phyloP scores from a whole-genome alignment of 2,888 invertebrate genomes.

The Calliopum simillimum region DNA sequence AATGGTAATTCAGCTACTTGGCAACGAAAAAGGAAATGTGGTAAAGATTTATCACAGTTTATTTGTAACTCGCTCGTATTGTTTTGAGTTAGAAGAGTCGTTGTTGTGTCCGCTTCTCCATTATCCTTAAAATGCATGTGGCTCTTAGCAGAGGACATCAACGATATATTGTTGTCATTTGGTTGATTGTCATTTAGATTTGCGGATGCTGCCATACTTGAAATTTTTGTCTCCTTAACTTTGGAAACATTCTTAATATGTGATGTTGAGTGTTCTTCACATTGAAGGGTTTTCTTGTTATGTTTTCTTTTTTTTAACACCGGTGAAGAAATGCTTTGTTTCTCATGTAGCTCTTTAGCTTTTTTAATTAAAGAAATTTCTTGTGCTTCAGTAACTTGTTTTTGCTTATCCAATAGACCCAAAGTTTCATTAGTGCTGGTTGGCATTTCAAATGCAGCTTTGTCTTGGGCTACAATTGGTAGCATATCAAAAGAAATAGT shows the following conservation, averaged over 20 bases:
- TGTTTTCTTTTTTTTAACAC: background rate
- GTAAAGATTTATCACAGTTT: background rate
- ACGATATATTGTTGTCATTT: too few species aligned
- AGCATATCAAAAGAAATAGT: background rate
- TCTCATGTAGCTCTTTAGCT: background rate
- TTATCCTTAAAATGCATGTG: too few species aligned
- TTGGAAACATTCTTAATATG: too few species aligned
- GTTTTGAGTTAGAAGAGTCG: background rate
- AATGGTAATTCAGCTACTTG: background rate
- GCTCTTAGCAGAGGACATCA: too few species aligned
- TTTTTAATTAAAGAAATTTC: background rate
- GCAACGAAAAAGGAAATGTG: slow-evolving; percentile 20
- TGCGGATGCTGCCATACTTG: slow-evolving; percentile 32
- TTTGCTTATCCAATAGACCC: background rate
- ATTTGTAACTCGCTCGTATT: background rate
- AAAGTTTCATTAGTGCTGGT: slow-evolving; percentile 41
- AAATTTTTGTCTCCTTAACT: background rate
- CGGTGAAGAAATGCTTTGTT: background rate
- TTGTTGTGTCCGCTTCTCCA: background rate
- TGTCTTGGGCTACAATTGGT: background rate
- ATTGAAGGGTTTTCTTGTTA: too few species aligned
- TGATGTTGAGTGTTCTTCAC: too few species aligned
- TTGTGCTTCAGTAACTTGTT: background rate
- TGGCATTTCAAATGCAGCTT: slow-evolving; percentile 38
- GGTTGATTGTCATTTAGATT: slow-evolving; percentile 27